These are phyloP conservation scores for Astyanax mexicanus DNA, from an alignment of 2,797 vertebrate species.

Conservation along the genomic window DNA sequence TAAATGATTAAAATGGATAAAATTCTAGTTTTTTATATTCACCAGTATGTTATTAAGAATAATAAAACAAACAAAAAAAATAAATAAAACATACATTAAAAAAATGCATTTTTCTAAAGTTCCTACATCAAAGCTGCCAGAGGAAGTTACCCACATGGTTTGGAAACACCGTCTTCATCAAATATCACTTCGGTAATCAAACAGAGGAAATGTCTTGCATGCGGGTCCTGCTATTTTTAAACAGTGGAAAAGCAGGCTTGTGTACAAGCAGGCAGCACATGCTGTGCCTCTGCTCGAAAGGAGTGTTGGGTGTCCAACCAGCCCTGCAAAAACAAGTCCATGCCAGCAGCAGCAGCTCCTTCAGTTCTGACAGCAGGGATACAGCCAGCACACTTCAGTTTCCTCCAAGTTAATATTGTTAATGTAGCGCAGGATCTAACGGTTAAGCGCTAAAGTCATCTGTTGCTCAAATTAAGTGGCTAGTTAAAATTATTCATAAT, in stretches of 20 bases:
- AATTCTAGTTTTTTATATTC: too few species aligned
- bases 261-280: not conserved
- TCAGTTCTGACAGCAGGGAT: not conserved
- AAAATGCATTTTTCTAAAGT: too few species aligned
- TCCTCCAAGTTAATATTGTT: not conserved
- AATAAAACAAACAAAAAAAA: too few species aligned
- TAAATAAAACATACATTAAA: too few species aligned
- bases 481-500: not conserved
- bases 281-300: not conserved
- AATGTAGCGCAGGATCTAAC: not conserved
- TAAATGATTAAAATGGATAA: too few species aligned
- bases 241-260: slow-evolving; percentile 21
- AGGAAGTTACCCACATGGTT: not conserved
- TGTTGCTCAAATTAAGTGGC: not conserved
- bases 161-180: not conserved
- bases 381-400: not conserved
- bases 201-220: slow-evolving; percentile 4
- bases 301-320: slow-evolving; percentile 39
- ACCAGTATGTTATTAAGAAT: too few species aligned
- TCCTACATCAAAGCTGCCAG: too few species aligned
- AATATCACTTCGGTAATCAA: not conserved
- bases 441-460: not conserved
- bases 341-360: not conserved
- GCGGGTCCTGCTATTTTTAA: slow-evolving; percentile 20
- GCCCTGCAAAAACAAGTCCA: too few species aligned